Conservation (phyloP, 2,888 invertebrate species). For the Kuschelorhynchus macadamiae region DNA sequence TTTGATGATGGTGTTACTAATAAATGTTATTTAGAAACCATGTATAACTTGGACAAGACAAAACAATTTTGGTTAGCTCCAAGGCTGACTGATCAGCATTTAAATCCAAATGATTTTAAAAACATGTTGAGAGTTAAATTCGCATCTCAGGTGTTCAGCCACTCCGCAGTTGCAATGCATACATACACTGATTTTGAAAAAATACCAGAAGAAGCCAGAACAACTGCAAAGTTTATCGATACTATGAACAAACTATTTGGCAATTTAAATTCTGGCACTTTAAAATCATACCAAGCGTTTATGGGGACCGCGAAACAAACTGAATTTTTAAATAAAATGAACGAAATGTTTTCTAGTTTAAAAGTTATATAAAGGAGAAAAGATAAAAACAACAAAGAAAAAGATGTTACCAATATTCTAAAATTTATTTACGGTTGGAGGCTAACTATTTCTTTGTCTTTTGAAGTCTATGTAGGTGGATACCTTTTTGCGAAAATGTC, state of each 20-base stretch:
- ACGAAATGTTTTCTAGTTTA: not conserved
- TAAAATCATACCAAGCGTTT: constrained; percentile 18
- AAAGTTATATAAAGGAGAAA: too few species aligned
- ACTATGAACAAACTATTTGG: constrained; percentile 8
- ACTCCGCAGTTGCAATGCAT: not conserved
- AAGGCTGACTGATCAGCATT: not conserved
- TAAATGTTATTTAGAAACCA: not conserved
- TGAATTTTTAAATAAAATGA: constrained; percentile 13
- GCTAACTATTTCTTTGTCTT: constrained; percentile 11
- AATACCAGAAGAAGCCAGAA: not conserved
- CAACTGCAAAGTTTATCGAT: constrained; percentile 12
- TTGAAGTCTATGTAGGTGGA: constrained; percentile 13
- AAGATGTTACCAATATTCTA: constrained; percentile 21
- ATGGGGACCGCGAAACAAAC: constrained; percentile 9
- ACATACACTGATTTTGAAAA: too few species aligned
- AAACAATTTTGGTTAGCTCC: not conserved
- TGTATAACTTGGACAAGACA: not conserved
- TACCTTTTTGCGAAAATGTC: constrained; percentile 19
- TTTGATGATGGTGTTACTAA: not conserved
- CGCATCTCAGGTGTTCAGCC: not conserved
- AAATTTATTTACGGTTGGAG: constrained; percentile 26
- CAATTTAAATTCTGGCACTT: constrained; percentile 18
- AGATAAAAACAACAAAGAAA: not conserved
- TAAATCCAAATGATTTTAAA: not conserved
- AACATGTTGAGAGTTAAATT: not conserved